A percentile compares a stretch with the other conserved stretches of the same genome.
phyloP scores from a whole-genome alignment of 2,888 invertebrate genomes.

The Cataglyphis altisquamis region DNA sequence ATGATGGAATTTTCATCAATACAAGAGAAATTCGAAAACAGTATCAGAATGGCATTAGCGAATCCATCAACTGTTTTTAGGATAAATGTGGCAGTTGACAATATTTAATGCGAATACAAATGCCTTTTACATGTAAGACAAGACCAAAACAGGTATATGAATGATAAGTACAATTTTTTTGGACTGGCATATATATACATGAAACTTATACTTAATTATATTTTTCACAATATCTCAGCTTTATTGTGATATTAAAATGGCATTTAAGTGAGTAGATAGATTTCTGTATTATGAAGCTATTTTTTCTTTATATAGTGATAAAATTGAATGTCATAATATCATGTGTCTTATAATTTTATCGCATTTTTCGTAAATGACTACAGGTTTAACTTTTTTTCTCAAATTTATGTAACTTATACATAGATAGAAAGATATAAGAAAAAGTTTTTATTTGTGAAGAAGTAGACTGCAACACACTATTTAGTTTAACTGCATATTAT shows the following conservation, averaged over 20 bases:
- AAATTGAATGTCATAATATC: not conserved
- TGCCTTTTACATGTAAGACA: constrained; percentile 54
- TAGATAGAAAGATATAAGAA: not conserved
- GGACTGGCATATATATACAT: constrained; percentile 27
- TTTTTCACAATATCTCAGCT: constrained; percentile 58
- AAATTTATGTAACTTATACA: not conserved
- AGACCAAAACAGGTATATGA: constrained; percentile 62
- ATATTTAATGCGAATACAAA: constrained; percentile 86
- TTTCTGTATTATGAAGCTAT: not conserved
- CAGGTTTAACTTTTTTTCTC: not conserved
- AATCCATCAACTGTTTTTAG: constrained; percentile 92
- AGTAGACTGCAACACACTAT: not conserved
- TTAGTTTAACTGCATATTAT: not conserved
- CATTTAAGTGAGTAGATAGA: constrained; percentile 52
- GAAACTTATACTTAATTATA: constrained; percentile 59
- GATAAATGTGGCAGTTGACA: constrained; percentile 93
- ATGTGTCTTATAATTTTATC: not conserved
- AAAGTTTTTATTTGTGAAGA: not conserved
- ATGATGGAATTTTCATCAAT: constrained; percentile 98
- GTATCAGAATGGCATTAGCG: constrained; percentile 90
- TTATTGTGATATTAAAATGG: constrained; percentile 58
- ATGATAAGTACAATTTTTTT: constrained; percentile 55
- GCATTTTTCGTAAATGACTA: not conserved
- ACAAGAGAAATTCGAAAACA: constrained; percentile 93
- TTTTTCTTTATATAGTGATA: not conserved